Conservation (phyloP, 2,113 vertebrate species). For the Microtus pennsylvanicus region DNA sequence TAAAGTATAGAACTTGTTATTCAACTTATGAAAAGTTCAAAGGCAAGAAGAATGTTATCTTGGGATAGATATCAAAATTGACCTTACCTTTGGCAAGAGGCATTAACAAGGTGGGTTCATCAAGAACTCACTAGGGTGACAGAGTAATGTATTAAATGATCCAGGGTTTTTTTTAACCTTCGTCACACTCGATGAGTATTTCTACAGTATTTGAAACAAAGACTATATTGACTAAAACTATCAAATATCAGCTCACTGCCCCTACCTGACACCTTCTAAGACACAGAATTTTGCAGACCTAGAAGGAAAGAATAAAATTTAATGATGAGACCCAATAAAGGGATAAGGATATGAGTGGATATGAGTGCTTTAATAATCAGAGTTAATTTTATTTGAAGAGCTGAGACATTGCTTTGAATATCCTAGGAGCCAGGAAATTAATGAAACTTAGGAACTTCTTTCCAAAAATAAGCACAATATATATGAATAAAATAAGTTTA, state of each 20-base stretch:
- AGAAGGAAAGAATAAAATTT: constrained; percentile 9
- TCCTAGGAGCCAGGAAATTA: neutral
- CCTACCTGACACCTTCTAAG: neutral
- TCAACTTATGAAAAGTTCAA: neutral
- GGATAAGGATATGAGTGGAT: neutral
- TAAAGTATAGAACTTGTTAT: neutral
- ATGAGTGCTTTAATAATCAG: neutral
- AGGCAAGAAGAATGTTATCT: neutral
- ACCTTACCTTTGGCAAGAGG: neutral
- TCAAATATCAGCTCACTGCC: neutral
- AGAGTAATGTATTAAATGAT: neutral
- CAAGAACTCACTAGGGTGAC: neutral
- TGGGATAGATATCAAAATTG: neutral
- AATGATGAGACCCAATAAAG: neutral
- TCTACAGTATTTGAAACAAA: neutral
- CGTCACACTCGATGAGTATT: neutral
- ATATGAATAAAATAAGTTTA: constrained; percentile 16
- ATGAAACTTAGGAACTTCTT: neutral
- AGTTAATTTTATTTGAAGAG: constrained; percentile 9
- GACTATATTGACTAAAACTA: neutral
- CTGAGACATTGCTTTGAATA: neutral
- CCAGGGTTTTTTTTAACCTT: neutral
- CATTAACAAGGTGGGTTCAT: neutral
- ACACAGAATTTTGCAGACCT: neutral
- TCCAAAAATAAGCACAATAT: neutral